phyloP scores from a whole-genome alignment of 2,888 invertebrate species.

The Alsophila aescularia region DNA sequence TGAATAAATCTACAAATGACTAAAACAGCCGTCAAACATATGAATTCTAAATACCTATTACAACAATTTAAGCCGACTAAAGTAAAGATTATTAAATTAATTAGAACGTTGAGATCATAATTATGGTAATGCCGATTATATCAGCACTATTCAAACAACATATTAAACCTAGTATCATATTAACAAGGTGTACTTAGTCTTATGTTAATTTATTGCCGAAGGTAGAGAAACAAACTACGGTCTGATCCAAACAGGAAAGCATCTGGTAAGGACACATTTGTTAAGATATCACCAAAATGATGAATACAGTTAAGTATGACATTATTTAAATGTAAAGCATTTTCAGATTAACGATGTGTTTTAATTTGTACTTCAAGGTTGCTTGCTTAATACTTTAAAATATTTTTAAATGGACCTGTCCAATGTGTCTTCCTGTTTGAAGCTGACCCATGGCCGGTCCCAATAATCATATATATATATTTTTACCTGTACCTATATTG shows the following conservation, averaged over 20 bases:
- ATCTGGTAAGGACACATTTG: too few relatives aligned
- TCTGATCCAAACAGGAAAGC: too few relatives aligned
- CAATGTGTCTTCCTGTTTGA: too few relatives aligned
- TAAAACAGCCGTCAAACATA: slow-evolving; percentile 6
- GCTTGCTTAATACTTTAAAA: too few relatives aligned
- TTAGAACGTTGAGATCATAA: slow-evolving; percentile 59
- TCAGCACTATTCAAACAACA: slow-evolving; percentile 43
- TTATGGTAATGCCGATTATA: slow-evolving; percentile 51
- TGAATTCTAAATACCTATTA: background rate
- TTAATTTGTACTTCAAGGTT: too few relatives aligned
- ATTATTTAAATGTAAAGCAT: too few relatives aligned
- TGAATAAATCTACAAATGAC: background rate
- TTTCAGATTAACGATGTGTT: too few relatives aligned
- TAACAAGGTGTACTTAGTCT: slow-evolving; percentile 24
- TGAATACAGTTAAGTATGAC: too few relatives aligned
- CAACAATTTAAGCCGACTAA: slow-evolving; percentile 4
- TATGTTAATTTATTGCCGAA: slow-evolving; percentile 47
- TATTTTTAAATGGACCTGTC: too few relatives aligned
- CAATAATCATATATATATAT: background rate
- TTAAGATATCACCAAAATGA: too few relatives aligned
- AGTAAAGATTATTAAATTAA: slow-evolving; percentile 13
- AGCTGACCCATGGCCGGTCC: background rate
- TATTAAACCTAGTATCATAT: slow-evolving; percentile 16
- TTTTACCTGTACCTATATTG: background rate
- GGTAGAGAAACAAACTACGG: slow-evolving; percentile 23